These are phyloP conservation scores for Xylocopa sonorina DNA, from an alignment of 1,140 invertebrate species.

Conservation along the genomic window DNA sequence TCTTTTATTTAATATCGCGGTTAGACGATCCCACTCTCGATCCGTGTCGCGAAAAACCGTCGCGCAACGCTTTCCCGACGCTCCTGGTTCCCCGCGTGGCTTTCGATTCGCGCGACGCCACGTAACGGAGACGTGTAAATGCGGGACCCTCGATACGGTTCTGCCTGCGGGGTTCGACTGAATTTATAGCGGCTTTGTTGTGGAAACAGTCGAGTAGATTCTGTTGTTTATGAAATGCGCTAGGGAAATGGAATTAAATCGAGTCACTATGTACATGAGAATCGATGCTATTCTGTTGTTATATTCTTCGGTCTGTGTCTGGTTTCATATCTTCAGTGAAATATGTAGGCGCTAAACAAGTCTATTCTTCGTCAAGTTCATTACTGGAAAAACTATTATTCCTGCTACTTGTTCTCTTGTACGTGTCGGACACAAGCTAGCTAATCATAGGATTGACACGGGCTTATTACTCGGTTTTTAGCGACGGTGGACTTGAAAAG, in stretches of 20 bases:
- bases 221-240: background rate
- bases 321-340: no score
- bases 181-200: background rate
- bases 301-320: no score
- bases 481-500: no score
- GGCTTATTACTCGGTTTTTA: no score
- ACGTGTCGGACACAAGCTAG: no score
- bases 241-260: background rate
- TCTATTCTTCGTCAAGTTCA: no score
- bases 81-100: no score
- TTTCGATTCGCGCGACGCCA: no score
- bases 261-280: background rate
- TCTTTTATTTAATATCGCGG: constrained; percentile 60
- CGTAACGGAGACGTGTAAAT: background rate
- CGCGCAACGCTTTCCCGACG: constrained; percentile 1
- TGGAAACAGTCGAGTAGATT: background rate
- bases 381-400: no score
- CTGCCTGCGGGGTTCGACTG: background rate
- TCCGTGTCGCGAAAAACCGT: constrained; percentile 30
- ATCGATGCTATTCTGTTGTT: background rate
- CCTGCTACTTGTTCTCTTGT: no score
- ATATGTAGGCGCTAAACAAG: no score
- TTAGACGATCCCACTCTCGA: constrained; percentile 24
- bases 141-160: background rate
- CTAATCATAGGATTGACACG: no score